Conservation (phyloP, 1,140 invertebrate species). For the Drosophila nannoptera region DNA sequence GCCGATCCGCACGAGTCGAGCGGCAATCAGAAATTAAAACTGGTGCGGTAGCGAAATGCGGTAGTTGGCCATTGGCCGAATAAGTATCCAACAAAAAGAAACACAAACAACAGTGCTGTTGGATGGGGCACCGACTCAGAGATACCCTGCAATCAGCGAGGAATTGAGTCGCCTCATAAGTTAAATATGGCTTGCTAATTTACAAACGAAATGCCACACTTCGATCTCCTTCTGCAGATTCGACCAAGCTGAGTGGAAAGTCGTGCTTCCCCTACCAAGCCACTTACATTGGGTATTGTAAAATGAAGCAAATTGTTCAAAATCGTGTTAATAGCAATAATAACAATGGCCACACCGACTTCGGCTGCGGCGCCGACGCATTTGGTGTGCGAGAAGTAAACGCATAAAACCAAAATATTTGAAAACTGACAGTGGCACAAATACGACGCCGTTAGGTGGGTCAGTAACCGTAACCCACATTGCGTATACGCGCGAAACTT, state of each 20-base stretch:
- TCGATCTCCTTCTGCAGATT: background rate
- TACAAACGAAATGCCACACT: background rate
- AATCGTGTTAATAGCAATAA: constrained; percentile 68
- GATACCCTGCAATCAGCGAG: background rate
- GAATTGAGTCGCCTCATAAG: too few species aligned
- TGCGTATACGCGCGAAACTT: constrained; percentile 20
- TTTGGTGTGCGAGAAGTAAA: constrained; percentile 50
- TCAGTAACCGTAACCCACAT: constrained; percentile 64
- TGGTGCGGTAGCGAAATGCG: constrained; percentile 57
- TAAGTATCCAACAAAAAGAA: constrained; percentile 37
- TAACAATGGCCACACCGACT: constrained; percentile 42
- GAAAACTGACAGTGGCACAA: constrained; percentile 62
- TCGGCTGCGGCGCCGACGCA: constrained; percentile 36
- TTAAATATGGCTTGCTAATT: too few species aligned
- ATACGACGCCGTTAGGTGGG: constrained; percentile 45
- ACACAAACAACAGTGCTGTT: background rate
- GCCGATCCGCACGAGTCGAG: constrained; percentile 52
- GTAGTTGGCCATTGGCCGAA: constrained; percentile 40
- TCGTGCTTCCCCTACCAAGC: background rate
- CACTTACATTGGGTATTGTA: background rate
- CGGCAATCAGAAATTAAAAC: constrained; percentile 65
- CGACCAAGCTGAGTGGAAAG: background rate
- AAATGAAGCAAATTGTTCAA: constrained; percentile 54
- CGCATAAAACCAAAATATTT: constrained; percentile 36
- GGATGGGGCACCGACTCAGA: background rate